phyloP scores from a whole-genome alignment of 2,888 invertebrate genomes.

The Mylabris sibirica region DNA sequence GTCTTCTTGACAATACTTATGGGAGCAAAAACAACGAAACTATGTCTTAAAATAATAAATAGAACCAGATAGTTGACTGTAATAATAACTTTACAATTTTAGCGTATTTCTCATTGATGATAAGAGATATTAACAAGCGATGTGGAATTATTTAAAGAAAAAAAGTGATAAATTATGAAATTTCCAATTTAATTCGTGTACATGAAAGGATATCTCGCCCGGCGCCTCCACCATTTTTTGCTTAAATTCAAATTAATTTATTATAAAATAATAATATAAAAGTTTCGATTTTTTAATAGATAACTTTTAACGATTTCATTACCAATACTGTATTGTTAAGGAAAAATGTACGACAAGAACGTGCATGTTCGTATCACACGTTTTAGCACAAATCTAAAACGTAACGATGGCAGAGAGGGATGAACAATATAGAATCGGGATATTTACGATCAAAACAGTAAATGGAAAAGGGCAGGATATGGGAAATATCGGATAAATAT shows the following conservation, averaged over 20 bases:
- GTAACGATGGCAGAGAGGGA: not conserved
- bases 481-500: constrained; percentile 46
- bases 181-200: not conserved
- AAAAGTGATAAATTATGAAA: not conserved
- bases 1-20: not conserved
- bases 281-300: too few relatives aligned
- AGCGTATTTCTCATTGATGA: not conserved
- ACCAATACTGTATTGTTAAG: constrained; percentile 49
- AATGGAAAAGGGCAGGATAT: constrained; percentile 47
- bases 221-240: constrained; percentile 4
- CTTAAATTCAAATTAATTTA: not conserved
- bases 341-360: constrained; percentile 46
- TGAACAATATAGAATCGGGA: constrained; percentile 34
- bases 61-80: not conserved
- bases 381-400: constrained; percentile 35
- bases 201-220: not conserved
- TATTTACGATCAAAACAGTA: constrained; percentile 47
- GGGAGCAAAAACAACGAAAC: not conserved
- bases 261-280: too few relatives aligned
- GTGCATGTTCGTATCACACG: constrained; percentile 47
- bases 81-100: not conserved
- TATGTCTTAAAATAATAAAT: not conserved
- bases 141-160: not conserved
- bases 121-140: too few relatives aligned
- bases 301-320: not conserved